Conservation (phyloP, 1,140 invertebrate species). For the Danaus melanippus region DNA sequence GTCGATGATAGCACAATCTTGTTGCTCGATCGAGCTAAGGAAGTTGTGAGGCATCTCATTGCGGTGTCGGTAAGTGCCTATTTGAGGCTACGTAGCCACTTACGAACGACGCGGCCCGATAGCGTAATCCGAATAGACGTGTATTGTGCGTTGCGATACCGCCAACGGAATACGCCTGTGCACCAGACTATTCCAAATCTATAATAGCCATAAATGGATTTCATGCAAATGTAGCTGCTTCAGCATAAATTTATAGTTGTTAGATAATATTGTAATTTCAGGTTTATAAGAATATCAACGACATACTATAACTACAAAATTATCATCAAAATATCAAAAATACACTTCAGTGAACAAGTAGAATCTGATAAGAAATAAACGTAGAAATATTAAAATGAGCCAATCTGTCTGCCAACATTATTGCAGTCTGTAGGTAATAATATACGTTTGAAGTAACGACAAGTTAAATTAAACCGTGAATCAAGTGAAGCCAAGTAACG, state of each 20-base stretch:
- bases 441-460: slow-evolving; percentile 7
- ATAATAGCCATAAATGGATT: slow-evolving; percentile 39
- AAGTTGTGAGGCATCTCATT: slow-evolving; percentile 50
- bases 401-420: no score
- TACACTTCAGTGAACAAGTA: no score
- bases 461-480: slow-evolving; percentile 33
- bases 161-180: slow-evolving; percentile 34
- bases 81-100: slow-evolving; percentile 62
- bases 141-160: slow-evolving; percentile 57
- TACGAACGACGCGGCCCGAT: slow-evolving; percentile 38
- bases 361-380: no score
- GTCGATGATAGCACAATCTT: slow-evolving; percentile 43
- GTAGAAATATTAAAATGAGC: no score
- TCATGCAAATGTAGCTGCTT: no score
- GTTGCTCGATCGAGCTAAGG: slow-evolving; percentile 33
- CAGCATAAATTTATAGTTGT: no score
- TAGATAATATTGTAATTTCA: no score
- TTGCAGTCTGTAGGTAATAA: not conserved
- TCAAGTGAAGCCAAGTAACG: slow-evolving; percentile 25
- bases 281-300: no score
- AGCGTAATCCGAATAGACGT: slow-evolving; percentile 57
- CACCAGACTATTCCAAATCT: no score
- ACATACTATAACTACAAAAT: no score
- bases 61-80: slow-evolving; percentile 38
- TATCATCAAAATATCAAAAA: no score